Percentiles rank a stretch among this genome's conserved stretches.
phyloP scores from a whole-genome alignment of 1,140 invertebrate genomes.

The Cyclargus thomasi region DNA sequence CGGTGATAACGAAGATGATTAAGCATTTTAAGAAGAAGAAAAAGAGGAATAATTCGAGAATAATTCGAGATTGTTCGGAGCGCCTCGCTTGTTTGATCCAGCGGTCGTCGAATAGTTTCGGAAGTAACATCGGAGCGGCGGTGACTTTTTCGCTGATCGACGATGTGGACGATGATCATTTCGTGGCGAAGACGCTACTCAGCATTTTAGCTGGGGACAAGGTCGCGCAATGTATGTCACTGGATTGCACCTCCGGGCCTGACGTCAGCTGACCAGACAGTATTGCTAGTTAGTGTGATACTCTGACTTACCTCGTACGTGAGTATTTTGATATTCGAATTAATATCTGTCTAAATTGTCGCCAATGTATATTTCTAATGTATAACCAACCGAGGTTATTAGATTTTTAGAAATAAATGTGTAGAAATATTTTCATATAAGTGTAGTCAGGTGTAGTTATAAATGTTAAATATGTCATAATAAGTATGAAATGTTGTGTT shows the following conservation, averaged over 20 bases:
- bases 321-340: not conserved
- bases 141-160: constrained; percentile 58
- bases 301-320: constrained; percentile 5
- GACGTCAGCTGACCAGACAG: constrained; percentile 53
- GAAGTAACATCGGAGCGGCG: constrained; percentile 53
- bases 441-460: no score
- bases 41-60: constrained; percentile 48
- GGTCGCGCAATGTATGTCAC: constrained; percentile 65
- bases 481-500: no score
- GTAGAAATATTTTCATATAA: no score
- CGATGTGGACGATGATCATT: constrained; percentile 56
- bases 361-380: no score
- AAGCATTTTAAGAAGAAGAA: constrained; percentile 65
- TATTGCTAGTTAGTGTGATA: constrained; percentile 12
- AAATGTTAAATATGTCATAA: no score
- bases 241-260: constrained; percentile 62
- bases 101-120: constrained; percentile 45
- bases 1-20: constrained; percentile 62
- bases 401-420: no score
- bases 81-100: constrained; percentile 60
- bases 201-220: constrained; percentile 60
- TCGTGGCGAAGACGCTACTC: constrained; percentile 54
- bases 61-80: constrained; percentile 57
- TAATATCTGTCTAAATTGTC: no score
- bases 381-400: no score